Evolutionary conservation across 2,113 vertebrate genomes (phyloP).

Genomic region (Illadopsis cleaveri): DNA sequence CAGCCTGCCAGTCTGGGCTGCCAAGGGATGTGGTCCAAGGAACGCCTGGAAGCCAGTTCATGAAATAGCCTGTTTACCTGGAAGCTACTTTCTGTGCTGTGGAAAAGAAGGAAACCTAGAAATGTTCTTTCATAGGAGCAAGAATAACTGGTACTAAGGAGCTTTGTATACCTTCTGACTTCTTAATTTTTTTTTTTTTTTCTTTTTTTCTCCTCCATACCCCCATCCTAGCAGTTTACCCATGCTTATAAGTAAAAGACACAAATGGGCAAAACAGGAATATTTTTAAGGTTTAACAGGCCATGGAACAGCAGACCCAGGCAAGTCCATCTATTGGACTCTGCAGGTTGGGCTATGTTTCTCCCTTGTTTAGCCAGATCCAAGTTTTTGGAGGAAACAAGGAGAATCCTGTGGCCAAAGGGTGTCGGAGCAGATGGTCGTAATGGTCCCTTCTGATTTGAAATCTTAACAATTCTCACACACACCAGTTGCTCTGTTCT

Average conservation of each 20-base stretch:
- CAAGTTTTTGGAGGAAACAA: not conserved
- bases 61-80: not conserved
- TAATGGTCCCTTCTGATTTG: not conserved
- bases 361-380: not conserved
- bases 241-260: not conserved
- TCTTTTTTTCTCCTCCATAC: not conserved
- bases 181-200: not conserved
- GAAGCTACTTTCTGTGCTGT: not conserved
- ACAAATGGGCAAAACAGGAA: not conserved
- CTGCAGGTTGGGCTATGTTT: not conserved
- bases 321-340: not conserved
- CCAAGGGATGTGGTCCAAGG: not conserved
- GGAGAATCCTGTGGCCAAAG: not conserved
- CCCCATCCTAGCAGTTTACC: not conserved
- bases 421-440: not conserved
- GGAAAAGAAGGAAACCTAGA: not conserved
- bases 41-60: not conserved
- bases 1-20: not conserved
- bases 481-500: conserved; percentile 23
- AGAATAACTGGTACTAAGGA: not conserved
- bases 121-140: not conserved
- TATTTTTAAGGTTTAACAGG: not conserved
- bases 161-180: not conserved
- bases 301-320: not conserved
- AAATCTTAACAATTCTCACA: not conserved